Conservation (phyloP, 2,888 invertebrate genomes). For the Cetonia aurata region DNA sequence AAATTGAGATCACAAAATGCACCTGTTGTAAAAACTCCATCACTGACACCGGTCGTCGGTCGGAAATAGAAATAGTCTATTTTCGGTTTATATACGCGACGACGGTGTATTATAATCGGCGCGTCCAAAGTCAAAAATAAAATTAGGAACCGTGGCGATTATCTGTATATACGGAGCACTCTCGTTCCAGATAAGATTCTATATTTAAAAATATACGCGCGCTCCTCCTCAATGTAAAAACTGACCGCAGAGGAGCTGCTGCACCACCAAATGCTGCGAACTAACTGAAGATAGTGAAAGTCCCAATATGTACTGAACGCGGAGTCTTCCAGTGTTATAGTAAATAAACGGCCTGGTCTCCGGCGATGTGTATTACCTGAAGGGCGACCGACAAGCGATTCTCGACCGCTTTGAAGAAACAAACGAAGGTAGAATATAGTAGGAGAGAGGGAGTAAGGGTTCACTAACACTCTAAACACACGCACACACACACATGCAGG, state of each 20-base stretch:
- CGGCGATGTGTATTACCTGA: slow-evolving; percentile 59
- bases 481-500: slow-evolving; percentile 47
- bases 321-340: slow-evolving; percentile 62
- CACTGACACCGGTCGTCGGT: slow-evolving; percentile 6
- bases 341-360: slow-evolving; percentile 62
- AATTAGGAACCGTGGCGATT: slow-evolving; percentile 16
- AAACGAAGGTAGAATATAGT: slow-evolving; percentile 55
- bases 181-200: slow-evolving; percentile 4
- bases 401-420: slow-evolving; percentile 58
- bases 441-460: slow-evolving; percentile 65
- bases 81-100: slow-evolving; percentile 5
- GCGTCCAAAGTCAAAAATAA: slow-evolving; percentile 30
- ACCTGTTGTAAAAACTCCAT: slow-evolving; percentile 30
- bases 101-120: slow-evolving; percentile 12
- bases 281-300: slow-evolving; percentile 68
- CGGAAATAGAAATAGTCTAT: slow-evolving; percentile 17
- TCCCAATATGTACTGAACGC: slow-evolving; percentile 66
- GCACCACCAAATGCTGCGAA: slow-evolving; percentile 58
- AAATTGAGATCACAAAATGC: slow-evolving; percentile 30
- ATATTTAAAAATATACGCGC: not conserved
- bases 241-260: slow-evolving; percentile 36
- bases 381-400: slow-evolving; percentile 63
- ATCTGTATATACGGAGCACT: slow-evolving; percentile 14
- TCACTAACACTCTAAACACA: slow-evolving; percentile 39
- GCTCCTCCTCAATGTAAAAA: slow-evolving; percentile 8